Evolutionary conservation across 2,113 vertebrate genomes (phyloP).

Genomic region (Atractosteus spatula): DNA sequence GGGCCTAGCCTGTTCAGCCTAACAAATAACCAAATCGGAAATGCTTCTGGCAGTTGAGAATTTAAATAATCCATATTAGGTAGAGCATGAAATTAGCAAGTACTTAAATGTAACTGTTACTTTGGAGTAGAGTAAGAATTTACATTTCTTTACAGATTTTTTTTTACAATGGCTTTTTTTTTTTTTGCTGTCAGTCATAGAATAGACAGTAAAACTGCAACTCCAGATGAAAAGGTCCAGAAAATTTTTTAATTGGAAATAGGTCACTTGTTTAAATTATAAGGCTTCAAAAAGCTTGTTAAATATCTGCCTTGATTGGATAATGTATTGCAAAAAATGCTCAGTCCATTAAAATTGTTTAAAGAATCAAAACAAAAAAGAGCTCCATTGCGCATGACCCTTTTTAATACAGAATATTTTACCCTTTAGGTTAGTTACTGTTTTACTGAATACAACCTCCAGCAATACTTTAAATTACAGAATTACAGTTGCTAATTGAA

Average conservation of each 20-base stretch:
- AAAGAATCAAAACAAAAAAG: too few species aligned
- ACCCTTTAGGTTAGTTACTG: too few species aligned
- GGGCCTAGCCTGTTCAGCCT: neutral
- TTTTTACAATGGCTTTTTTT: neutral
- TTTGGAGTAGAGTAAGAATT: conserved; percentile 28
- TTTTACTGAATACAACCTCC: too few species aligned
- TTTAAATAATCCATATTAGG: conserved; percentile 57
- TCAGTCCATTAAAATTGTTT: too few species aligned
- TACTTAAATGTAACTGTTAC: conserved; percentile 60
- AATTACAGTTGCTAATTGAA: too few species aligned
- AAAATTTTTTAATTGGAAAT: conserved; percentile 17
- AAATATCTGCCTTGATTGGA: neutral
- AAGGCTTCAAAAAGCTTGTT: neutral
- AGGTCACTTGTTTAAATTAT: neutral
- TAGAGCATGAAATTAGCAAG: conserved; percentile 63
- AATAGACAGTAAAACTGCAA: neutral
- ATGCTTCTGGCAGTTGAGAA: conserved; percentile 23
- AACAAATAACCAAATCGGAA: neutral
- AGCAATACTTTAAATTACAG: too few species aligned
- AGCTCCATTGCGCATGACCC: too few species aligned
- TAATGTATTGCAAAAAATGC: too few species aligned
- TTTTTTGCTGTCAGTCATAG: neutral
- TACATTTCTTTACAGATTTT: neutral
- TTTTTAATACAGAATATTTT: too few species aligned
- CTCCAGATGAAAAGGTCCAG: neutral